A percentile compares a stretch with the other conserved stretches of the same genome.
Conservation (phyloP, 1,140 invertebrate species). For the Ceratosolen solmsi region DNA sequence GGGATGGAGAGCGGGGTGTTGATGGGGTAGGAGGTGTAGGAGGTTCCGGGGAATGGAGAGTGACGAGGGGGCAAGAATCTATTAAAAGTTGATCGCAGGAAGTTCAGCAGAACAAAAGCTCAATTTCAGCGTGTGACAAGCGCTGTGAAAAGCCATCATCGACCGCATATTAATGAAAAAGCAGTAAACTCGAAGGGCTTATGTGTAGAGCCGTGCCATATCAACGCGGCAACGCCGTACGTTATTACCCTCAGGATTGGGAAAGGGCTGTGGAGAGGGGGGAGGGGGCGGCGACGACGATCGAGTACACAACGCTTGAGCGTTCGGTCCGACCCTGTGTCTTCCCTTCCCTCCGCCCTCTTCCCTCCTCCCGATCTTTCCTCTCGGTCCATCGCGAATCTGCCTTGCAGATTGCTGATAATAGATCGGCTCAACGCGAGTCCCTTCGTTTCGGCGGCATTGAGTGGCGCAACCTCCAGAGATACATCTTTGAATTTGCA, state of each 20-base stretch:
- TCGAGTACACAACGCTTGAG: no score
- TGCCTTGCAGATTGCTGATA: slow-evolving; percentile 15
- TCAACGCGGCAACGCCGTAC: no score
- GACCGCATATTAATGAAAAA: slow-evolving; percentile 35
- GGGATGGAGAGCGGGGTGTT: not conserved
- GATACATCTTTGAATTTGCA: not conserved
- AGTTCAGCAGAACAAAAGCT: slow-evolving; percentile 22
- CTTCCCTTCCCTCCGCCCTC: no score
- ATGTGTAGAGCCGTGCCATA: not conserved
- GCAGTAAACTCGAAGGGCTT: slow-evolving; percentile 8
- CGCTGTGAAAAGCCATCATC: not conserved
- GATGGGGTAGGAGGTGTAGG: no score
- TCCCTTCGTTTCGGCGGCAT: not conserved
- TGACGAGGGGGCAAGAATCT: no score
- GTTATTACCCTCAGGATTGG: no score
- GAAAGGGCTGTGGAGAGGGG: no score
- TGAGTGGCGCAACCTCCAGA: not conserved
- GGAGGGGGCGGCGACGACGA: no score
- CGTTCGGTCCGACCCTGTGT: no score
- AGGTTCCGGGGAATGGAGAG: no score
- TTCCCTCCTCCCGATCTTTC: not conserved
- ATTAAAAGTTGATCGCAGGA: not conserved
- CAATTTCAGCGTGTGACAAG: not conserved
- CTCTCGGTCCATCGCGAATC: not conserved
- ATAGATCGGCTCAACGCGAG: not conserved